Evolutionary conservation across 2,888 invertebrate species (phyloP), one percentile per base, ranked within the genome.

Genomic region (Norana najaformis): DNA sequence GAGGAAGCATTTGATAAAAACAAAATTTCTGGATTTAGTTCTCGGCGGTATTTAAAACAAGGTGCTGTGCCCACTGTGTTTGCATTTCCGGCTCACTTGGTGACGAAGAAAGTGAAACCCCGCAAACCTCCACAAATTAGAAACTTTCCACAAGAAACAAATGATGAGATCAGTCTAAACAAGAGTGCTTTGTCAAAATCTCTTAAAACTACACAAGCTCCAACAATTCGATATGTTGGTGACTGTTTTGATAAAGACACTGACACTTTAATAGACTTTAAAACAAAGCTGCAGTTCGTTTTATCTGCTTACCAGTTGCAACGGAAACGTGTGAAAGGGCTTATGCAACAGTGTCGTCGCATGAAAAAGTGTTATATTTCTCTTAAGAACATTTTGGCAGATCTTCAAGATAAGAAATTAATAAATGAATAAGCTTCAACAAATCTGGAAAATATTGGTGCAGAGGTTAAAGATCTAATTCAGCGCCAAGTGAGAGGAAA

Each of bases 1-100:
- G 8, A 69, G 69, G 69, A 69, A 11, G 69, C 30, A 30, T 69
- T 6, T n/a, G 69, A 69, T 69, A n/a, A 69, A n/a, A 69, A n/a
- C 69, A 69, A n/a, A 69, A 69, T n/a, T n/a, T 69, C 69, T 69
- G 69, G 69, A n/a, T 69, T 69, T n/a, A n/a, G 69, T n/a, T 69
- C 69, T n/a, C 30, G 69, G n/a, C 69, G 69, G 16, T 69, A n/a
- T 69, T 11, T 69, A 69, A 69, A 69, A 69, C 69, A 6, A 69
- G 69, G n/a, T 69, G 69, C 69, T 69, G 69, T 69, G 30, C 69
- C 69, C n/a, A 69, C 1, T n/a, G n/a, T 69, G 30, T 69, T 69
- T 69, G 69, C 69, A 69, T 69, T 69, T 69, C 69, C 69, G 23
- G 53, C 23, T 13, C 30, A 30, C 30, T 23, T 53, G 53, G 23